phyloP scores from a whole-genome alignment of 2,888 invertebrate species.

The Drosophila gaucha region DNA sequence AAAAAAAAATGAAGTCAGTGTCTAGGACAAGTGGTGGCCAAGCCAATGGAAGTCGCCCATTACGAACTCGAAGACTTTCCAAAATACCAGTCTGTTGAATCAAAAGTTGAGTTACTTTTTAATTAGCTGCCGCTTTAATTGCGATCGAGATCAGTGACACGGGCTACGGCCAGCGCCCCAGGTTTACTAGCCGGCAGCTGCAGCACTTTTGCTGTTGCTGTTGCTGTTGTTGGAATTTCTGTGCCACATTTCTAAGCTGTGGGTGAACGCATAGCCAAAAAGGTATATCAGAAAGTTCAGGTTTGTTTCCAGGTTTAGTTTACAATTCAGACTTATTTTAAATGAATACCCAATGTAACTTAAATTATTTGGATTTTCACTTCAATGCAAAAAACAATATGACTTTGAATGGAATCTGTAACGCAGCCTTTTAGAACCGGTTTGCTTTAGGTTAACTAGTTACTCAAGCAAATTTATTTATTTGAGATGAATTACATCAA shows the following conservation, averaged over 20 bases:
- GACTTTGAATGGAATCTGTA: slow-evolving; percentile 11
- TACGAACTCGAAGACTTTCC: slow-evolving; percentile 33
- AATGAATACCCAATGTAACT: too few species aligned
- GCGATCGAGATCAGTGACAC: slow-evolving; percentile 45
- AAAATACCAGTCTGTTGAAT: slow-evolving; percentile 21
- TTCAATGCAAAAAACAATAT: too few species aligned
- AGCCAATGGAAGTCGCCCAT: slow-evolving; percentile 10
- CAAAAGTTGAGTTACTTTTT: slow-evolving; percentile 38
- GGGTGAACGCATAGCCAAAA: neutral
- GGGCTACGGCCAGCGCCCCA: slow-evolving; percentile 3
- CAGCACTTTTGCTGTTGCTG: slow-evolving; percentile 18
- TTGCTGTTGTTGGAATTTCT: neutral
- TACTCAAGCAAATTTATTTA: neutral
- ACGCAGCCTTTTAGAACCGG: slow-evolving; percentile 1
- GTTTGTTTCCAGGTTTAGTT: neutral
- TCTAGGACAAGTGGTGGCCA: slow-evolving; percentile 68
- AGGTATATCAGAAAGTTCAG: neutral
- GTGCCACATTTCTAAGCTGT: slow-evolving; percentile 6
- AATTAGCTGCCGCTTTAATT: slow-evolving; percentile 55
- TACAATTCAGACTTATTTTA: too few species aligned
- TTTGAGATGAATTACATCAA: neutral
- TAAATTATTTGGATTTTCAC: too few species aligned
- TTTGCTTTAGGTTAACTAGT: neutral
- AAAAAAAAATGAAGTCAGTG: slow-evolving; percentile 60
- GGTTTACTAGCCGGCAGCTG: slow-evolving; percentile 13